phyloP scores from a whole-genome alignment of 1,140 invertebrate genomes.

The Dendroctonus ponderosae region DNA sequence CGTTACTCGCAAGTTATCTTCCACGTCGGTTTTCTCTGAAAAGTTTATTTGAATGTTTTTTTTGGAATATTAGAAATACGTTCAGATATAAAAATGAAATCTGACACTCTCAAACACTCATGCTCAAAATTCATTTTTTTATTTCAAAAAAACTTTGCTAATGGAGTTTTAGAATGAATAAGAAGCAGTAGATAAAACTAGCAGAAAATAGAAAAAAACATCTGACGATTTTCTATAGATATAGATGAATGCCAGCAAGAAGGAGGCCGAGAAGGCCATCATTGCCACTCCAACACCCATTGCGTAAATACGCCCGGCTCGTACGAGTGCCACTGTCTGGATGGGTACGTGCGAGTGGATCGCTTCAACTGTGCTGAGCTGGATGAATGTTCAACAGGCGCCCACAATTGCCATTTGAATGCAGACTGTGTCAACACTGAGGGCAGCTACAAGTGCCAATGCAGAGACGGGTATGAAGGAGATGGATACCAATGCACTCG shows the following conservation, averaged over 20 bases:
- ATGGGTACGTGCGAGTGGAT: conserved; percentile 74
- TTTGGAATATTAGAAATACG: too few species aligned
- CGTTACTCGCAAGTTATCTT: too few species aligned
- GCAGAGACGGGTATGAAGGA: conserved; percentile 77
- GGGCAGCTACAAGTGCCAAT: conserved; percentile 82
- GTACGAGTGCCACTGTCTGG: conserved; percentile 78
- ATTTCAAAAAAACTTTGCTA: too few species aligned
- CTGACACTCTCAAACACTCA: too few species aligned
- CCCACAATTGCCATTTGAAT: conserved; percentile 72
- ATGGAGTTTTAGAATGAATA: too few species aligned
- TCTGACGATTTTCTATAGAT: conserved; percentile 55
- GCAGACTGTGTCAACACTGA: conserved; percentile 83
- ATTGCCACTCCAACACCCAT: conserved; percentile 75
- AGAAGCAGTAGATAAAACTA: too few species aligned
- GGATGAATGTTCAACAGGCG: conserved; percentile 71
- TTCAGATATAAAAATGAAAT: too few species aligned
- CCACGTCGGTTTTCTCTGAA: too few species aligned
- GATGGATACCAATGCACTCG: conserved; percentile 80
- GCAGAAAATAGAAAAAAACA: too few species aligned
- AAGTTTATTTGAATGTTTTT: too few species aligned
- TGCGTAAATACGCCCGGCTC: conserved; percentile 78
- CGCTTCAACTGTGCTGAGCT: conserved; percentile 79
- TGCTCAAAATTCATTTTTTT: too few species aligned
- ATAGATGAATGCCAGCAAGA: conserved; percentile 77
- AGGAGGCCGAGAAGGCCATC: conserved; percentile 73